Evolutionary conservation across 2,888 invertebrate species (phyloP), one percentile per base, ranked within the genome.

Genomic region (Mamestra brassicae): DNA sequence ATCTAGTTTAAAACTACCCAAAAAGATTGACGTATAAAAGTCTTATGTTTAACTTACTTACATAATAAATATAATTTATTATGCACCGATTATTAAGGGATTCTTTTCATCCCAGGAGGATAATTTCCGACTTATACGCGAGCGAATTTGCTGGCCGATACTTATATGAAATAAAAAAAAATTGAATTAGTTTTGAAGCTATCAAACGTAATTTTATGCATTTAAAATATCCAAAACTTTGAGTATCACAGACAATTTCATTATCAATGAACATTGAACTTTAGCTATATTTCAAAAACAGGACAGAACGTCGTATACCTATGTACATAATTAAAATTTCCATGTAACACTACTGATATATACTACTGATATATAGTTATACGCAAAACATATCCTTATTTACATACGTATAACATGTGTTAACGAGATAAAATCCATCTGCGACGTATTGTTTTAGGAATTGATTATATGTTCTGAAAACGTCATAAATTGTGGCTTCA

Each of bases 181-280:
- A 15, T 5, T 54, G 3, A n/a, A n/a, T 7, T 15, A 17, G 15
- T 52, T 2, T 52, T 52, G 2, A 54, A 50, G 4, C 50, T 15
- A 1, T 2, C 57, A 57, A 34, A 11, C 15, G 13, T 57, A n/a
- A n/a, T n/a, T n/a, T 8, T 11, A 26, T 4, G 36, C 58, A 3
- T 57, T 11, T 13, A 26, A 8, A 10, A 17, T 15, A 0, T 15
- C 8, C 6, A 66, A 54, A 62, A 75, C 17, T 54, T 73, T 60
- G 17, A 75, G 17, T 10, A 34, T 7, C 17, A 2, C 7, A 47
- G 1, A 5, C 10, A 7, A 47, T 26, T 34, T 36, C 2, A 17
- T 26, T 42, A 71, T 77, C 45, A 82, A 57, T 62, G 60, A 36
- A 65, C 60, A 61, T 61, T 68, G 71, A 54, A 17, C 57, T 65